Evolutionary conservation across 2,888 invertebrate species (phyloP), one percentile per base, ranked within the genome.

Genomic region (Pristionchus mayeri): DNA sequence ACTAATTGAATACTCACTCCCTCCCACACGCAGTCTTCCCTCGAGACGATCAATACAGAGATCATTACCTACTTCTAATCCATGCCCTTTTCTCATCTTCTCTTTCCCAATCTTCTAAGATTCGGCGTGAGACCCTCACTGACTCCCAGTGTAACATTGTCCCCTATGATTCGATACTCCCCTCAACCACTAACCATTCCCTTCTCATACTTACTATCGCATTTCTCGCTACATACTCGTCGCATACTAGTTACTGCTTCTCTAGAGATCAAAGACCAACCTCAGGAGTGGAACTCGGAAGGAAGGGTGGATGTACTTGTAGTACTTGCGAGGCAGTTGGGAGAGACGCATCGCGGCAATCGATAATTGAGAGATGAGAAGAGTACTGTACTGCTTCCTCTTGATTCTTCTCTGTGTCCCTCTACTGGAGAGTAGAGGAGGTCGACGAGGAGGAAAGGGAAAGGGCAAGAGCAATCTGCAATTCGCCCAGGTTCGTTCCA

Each of bases 391-490:
- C 9, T 27, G 27, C 0, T 13, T 50, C 27, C 44, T 60, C n/a
- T 37, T 82, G 44, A 44, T 82, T 18, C 50, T 82, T 21, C 67
- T 82, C 40, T 71, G 50, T 52, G 21, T 52, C 4, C 63, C 81
- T 30, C 52, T 84, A 18, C 24, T 86, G 40, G 86, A 89, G 63
- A 86, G 89, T 63, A 88, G 92, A 85, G 92, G 92, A 40, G 89
- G 92, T 54, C 85, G 91, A 27, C 83, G 90, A 18, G 88, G 88
- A 37, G 90, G 91, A 18, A 91, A 90, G 75, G 90, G 90, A 37
- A 90, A 85, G 83, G 92, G 92, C 52, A 92, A 92, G 85, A 90
- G 89, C 71, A 92, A 92, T 83, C 88, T 92, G 84, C 92, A 92
- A 87, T 92, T 92, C 85, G 91, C 92, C 9, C 92, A 92, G 85